These are phyloP conservation scores for Solenodon paradoxus DNA, from an alignment of 2,113 vertebrate genomes.

Conservation along the genomic window DNA sequence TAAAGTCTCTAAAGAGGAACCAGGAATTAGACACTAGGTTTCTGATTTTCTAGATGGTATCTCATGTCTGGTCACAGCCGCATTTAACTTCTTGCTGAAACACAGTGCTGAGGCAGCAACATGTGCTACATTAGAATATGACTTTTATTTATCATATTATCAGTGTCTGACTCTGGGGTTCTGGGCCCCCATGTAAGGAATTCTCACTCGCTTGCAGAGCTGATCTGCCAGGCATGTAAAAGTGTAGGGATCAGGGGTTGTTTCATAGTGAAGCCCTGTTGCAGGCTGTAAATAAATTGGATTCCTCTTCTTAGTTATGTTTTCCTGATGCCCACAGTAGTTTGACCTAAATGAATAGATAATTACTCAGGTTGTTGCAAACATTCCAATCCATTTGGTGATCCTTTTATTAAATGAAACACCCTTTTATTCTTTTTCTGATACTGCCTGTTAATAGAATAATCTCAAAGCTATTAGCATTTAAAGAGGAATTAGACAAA, in stretches of 20 bases:
- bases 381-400: constrained; percentile 45
- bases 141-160: neutral
- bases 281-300: neutral
- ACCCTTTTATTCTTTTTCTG: constrained; percentile 57
- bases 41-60: neutral
- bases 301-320: constrained; percentile 26
- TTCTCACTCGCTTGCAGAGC: neutral
- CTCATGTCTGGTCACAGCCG: neutral
- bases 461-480: constrained; percentile 77
- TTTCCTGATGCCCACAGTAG: constrained; percentile 44
- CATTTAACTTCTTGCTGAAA: neutral
- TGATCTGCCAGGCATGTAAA: neutral
- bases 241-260: neutral
- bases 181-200: neutral
- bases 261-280: neutral
- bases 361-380: constrained; percentile 64
- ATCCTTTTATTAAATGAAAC: constrained; percentile 71
- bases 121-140: neutral
- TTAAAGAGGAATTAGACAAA: constrained; percentile 74
- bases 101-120: neutral
- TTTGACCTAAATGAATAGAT: constrained; percentile 65
- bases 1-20: neutral
- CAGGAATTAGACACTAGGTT: neutral
- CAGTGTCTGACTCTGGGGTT: neutral
- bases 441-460: constrained; percentile 71